Evolutionary conservation across 2,888 invertebrate species (phyloP).

Genomic region (Ectemnius lituratus): DNA sequence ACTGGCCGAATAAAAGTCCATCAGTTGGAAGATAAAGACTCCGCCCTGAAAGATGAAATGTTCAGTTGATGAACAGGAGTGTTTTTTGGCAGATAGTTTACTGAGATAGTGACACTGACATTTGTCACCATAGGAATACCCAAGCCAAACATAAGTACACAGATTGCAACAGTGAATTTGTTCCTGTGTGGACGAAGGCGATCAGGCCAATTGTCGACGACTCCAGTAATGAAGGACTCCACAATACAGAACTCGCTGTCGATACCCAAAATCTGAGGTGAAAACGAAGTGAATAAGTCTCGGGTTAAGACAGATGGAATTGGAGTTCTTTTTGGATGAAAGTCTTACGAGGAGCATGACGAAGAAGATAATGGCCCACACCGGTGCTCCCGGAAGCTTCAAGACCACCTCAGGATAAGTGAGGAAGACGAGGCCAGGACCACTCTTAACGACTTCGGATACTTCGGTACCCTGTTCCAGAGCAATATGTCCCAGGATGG

Average conservation of each 20-base stretch:
- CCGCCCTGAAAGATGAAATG: conserved; percentile 73
- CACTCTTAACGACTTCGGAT: conserved; percentile 80
- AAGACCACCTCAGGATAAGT: conserved; percentile 88
- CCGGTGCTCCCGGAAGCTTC: conserved; percentile 84
- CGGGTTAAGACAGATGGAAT: too few species aligned
- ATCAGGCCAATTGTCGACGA: conserved; percentile 82
- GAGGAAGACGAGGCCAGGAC: conserved; percentile 87
- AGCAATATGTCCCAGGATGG: conserved; percentile 86
- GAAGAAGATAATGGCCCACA: conserved; percentile 87
- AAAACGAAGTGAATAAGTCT: conserved; percentile 3
- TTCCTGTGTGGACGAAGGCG: conserved; percentile 81
- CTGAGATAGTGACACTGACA: conserved; percentile 73
- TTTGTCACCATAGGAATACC: conserved; percentile 83
- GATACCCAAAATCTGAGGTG: conserved; percentile 83
- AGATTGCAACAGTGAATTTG: conserved; percentile 83
- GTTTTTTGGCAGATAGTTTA: too few species aligned
- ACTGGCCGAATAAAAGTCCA: conserved; percentile 81
- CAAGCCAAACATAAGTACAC: conserved; percentile 81
- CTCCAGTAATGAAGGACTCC: conserved; percentile 81
- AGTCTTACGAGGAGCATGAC: conserved; percentile 83
- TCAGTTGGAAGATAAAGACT: conserved; percentile 78
- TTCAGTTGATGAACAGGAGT: neutral
- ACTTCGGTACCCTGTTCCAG: conserved; percentile 79
- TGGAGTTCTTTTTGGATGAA: neutral
- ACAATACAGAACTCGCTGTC: conserved; percentile 87